Evolutionary conservation across 2,797 vertebrate genomes (phyloP), one percentile per base, ranked within the genome.

Genomic region (Capromys pilorides): DNA sequence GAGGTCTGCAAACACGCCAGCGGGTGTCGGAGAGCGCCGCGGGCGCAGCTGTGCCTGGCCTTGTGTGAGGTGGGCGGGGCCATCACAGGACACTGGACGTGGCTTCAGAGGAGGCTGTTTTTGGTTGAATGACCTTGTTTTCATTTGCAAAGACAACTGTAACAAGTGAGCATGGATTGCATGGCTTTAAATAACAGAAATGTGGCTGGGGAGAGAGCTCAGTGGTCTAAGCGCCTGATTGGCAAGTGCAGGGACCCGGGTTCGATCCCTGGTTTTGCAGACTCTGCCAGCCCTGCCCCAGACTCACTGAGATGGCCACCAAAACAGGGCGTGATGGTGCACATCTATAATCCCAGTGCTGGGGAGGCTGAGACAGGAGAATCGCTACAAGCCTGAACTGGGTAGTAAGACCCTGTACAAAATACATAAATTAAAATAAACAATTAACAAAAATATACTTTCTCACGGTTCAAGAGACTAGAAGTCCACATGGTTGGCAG

Each of bases 381-480:
- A 57, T 19, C 54, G 5, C 54, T 57, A 57, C 14, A 57, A 57
- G 54, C 18, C 54, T 57, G 54, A 57, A 5, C 54, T 57, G 54
- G 4, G 3, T 57, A 57, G 54, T 57, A 14, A 57, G 54, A 57
- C 3, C 54, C 54, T 57, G 54, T 14, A 57, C 16, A 57, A 57
- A 57, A 57, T 57, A 57, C 4, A 57, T 18, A 57, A 57, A 57
- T 57, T 57, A 57, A 54, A 54, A 54, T 54, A 54, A 54, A 57
- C 80, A 51, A 51, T 33, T n/a, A 33, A 80, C 10, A 78, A 69
- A 51, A 83, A 79, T 90, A 89, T 90, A 36, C 78, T 96, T 95
- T 87, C 49, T 83, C 59, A 62, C 2, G 26, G 45, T 62, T 94
- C 36, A 69, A 26, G 78, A 93, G 51, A 18, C 57, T 62, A 19